Evolutionary conservation across 2,113 vertebrate genomes (phyloP).

Genomic region (Petaurus breviceps): DNA sequence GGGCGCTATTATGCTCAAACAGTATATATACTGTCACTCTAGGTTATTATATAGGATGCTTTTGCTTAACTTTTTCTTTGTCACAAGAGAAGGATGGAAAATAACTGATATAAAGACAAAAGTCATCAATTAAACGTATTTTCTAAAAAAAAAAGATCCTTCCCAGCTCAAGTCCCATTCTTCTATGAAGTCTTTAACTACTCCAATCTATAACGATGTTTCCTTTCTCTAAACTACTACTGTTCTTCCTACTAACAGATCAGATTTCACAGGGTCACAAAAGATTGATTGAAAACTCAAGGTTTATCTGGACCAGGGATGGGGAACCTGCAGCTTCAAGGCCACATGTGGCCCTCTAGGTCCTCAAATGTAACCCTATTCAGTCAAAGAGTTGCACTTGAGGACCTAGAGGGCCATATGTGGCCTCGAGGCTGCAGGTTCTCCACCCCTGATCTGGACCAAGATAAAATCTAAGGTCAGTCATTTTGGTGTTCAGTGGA

Average conservation of each 20-base stretch:
- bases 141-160: background rate
- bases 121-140: background rate
- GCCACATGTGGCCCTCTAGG: too few relatives aligned
- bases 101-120: background rate
- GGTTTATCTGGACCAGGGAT: background rate
- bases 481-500: background rate
- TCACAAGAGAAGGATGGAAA: background rate
- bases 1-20: background rate
- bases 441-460: background rate
- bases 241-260: background rate
- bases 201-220: background rate
- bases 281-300: background rate
- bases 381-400: too few relatives aligned
- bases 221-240: background rate
- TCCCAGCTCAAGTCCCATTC: background rate
- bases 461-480: background rate
- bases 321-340: too few relatives aligned
- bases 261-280: background rate
- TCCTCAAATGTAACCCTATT: too few relatives aligned
- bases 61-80: background rate
- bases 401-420: too few relatives aligned
- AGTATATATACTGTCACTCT: too few relatives aligned
- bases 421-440: too few relatives aligned
- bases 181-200: background rate
- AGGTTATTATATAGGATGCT: background rate